phyloP scores from a whole-genome alignment of 2,888 invertebrate genomes.

The Drosophila niveifrons region DNA sequence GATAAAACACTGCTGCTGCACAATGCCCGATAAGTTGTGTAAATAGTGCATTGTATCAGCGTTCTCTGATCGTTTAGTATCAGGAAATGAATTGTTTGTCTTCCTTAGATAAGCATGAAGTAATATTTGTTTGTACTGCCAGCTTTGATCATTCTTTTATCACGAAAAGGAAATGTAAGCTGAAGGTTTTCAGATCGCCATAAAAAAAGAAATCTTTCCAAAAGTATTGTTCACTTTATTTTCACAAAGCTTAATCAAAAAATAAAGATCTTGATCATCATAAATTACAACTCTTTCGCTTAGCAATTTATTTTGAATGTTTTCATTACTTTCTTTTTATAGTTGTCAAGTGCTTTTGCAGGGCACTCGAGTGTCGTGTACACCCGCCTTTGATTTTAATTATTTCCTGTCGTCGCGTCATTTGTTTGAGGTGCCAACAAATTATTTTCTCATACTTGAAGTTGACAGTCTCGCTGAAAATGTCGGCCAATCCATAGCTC shows the following conservation, averaged over 20 bases:
- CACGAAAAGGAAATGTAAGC: not conserved
- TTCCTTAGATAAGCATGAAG: slow-evolving; percentile 38
- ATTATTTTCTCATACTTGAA: slow-evolving; percentile 24
- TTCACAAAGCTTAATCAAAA: not conserved
- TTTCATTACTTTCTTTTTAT: not conserved
- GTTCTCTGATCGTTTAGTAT: slow-evolving; percentile 23
- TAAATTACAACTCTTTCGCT: slow-evolving; percentile 5
- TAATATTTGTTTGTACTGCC: slow-evolving; percentile 24
- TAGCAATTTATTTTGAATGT: not conserved
- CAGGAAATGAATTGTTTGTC: slow-evolving; percentile 45
- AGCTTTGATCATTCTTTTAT: slow-evolving; percentile 40
- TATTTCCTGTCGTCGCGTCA: slow-evolving; percentile 17
- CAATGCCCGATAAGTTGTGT: slow-evolving; percentile 47
- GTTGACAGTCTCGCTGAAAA: slow-evolving; percentile 39
- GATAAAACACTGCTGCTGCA: slow-evolving; percentile 38
- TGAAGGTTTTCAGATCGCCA: not conserved
- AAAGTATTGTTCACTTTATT: not conserved
- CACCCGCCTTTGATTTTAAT: not conserved
- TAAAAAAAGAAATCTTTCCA: not conserved
- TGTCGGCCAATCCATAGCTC: slow-evolving; percentile 48
- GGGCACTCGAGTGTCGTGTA: not conserved
- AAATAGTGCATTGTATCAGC: slow-evolving; percentile 37
- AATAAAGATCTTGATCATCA: not conserved
- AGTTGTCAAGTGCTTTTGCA: not conserved
- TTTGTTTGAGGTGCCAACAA: slow-evolving; percentile 26